Evolutionary conservation across 2,888 invertebrate genomes (phyloP).

Genomic region (Dynastes hyllus): DNA sequence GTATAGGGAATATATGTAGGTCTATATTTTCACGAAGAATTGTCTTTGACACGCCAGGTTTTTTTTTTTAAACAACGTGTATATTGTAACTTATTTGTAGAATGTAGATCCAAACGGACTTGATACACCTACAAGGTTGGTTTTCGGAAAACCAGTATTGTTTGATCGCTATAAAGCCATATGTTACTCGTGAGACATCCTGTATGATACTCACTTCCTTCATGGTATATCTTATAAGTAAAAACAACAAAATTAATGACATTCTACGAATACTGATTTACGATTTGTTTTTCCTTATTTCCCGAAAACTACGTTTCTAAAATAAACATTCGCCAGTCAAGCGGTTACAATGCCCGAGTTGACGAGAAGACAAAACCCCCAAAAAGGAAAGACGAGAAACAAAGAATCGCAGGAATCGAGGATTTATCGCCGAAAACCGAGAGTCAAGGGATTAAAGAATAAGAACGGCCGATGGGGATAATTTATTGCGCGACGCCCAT

Average conservation of each 20-base stretch:
- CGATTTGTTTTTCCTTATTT: neutral
- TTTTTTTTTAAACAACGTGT: no score
- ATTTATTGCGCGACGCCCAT: constrained; percentile 28
- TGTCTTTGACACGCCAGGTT: neutral
- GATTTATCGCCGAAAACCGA: neutral
- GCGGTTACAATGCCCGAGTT: neutral
- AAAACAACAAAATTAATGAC: neutral
- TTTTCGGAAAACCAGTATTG: no score
- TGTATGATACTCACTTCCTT: no score
- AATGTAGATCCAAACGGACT: no score
- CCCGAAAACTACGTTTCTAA: neutral
- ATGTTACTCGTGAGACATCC: no score
- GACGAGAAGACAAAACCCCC: neutral
- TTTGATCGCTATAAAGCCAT: no score
- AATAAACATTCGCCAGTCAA: neutral
- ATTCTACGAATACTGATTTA: neutral
- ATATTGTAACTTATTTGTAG: no score
- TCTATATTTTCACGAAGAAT: no score
- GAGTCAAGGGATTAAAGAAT: constrained; percentile 6
- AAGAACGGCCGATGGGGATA: constrained; percentile 11
- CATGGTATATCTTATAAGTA: no score
- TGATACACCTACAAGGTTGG: no score
- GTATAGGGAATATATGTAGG: no score
- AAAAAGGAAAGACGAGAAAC: neutral
- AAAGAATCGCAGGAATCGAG: neutral